Evolutionary conservation across 2,113 vertebrate species (phyloP).

Genomic region (Lanius collurio): DNA sequence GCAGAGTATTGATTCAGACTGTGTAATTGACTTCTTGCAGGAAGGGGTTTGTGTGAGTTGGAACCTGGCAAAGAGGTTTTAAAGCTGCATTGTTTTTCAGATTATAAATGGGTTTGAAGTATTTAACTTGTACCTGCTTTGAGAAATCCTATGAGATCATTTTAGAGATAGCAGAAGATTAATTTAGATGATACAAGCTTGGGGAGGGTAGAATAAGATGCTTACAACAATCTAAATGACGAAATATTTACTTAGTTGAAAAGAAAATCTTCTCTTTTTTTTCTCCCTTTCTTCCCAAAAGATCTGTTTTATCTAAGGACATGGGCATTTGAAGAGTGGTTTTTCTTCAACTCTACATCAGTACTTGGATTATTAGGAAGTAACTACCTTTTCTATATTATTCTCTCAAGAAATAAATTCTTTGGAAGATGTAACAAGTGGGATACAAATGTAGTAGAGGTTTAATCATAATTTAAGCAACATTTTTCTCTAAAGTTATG

Average conservation of each 20-base stretch:
- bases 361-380: background rate
- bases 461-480: background rate
- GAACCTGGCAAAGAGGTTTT: background rate
- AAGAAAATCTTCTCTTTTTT: background rate
- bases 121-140: background rate
- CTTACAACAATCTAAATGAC: background rate
- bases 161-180: background rate
- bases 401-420: background rate
- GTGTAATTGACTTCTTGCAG: background rate
- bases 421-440: background rate
- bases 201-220: background rate
- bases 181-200: background rate
- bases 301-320: background rate
- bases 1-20: background rate
- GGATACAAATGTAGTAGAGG: background rate
- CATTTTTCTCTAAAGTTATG: background rate
- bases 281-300: background rate
- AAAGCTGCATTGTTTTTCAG: background rate
- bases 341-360: background rate
- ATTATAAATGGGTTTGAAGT: background rate
- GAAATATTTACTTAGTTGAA: background rate
- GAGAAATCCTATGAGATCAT: background rate
- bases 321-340: background rate
- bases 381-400: background rate
- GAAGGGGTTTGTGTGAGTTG: background rate